phyloP scores from a whole-genome alignment of 2,797 vertebrate species.

The Hyperoplus lanceolatus region DNA sequence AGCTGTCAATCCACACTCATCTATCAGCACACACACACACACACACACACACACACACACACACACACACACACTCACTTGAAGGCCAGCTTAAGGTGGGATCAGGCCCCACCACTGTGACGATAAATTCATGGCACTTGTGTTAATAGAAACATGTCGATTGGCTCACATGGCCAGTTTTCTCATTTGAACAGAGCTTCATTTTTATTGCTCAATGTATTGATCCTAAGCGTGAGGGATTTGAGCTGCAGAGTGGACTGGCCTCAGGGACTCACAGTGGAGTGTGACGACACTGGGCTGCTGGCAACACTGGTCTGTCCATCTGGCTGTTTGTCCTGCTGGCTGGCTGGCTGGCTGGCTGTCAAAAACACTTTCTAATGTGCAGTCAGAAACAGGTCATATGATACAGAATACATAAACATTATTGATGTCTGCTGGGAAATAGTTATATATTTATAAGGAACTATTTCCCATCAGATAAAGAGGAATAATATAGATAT shows the following conservation, averaged over 20 bases:
- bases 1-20: slow-evolving; percentile 83
- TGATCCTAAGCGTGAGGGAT: slow-evolving; percentile 64
- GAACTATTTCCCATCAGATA: no score
- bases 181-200: slow-evolving; percentile 67
- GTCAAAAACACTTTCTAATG: slow-evolving; percentile 52
- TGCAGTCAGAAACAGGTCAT: slow-evolving; percentile 19
- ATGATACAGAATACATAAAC: not conserved
- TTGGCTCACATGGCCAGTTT: slow-evolving; percentile 49
- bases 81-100: slow-evolving; percentile 55
- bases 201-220: slow-evolving; percentile 66
- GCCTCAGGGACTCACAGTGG: slow-evolving; percentile 52
- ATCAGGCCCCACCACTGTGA: slow-evolving; percentile 49
- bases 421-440: not conserved
- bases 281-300: slow-evolving; percentile 44
- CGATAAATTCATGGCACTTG: slow-evolving; percentile 69
- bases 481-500: not conserved
- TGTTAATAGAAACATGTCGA: slow-evolving; percentile 70
- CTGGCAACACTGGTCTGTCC: slow-evolving; percentile 55
- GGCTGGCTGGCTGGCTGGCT: slow-evolving; percentile 43
- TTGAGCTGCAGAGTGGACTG: slow-evolving; percentile 41
- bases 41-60: slow-evolving; percentile 35
- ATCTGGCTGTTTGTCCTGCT: slow-evolving; percentile 62
- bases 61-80: slow-evolving; percentile 32
- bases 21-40: slow-evolving; percentile 5
- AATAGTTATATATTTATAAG: not conserved